These are phyloP conservation scores for Cylindroiulus punctatus DNA, from an alignment of 2,888 invertebrate species.

Conservation along the genomic window DNA sequence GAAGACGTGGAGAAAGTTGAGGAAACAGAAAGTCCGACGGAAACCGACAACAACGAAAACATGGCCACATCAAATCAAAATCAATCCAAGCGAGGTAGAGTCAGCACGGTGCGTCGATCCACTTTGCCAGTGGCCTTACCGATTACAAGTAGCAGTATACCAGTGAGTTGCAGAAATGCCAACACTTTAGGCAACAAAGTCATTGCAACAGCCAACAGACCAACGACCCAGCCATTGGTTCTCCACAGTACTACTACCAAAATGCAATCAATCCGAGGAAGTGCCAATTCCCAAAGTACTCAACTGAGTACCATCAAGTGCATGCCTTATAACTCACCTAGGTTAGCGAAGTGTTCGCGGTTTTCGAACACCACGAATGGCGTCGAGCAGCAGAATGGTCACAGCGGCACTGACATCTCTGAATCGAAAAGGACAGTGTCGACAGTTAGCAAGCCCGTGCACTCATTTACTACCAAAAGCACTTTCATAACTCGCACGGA, in stretches of 20 bases:
- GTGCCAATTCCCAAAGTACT: constrained; percentile 40
- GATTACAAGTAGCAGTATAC: not conserved
- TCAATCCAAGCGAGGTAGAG: not conserved
- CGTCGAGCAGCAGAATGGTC: constrained; percentile 34
- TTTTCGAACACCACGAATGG: not conserved
- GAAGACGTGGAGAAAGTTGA: not conserved
- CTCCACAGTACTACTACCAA: not conserved
- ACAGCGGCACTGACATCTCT: not conserved
- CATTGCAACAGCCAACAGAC: not conserved
- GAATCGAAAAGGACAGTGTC: not conserved
- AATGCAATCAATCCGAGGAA: constrained; percentile 18
- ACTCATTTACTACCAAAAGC: not conserved
- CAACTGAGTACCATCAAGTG: constrained; percentile 55
- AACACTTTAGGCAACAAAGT: not conserved
- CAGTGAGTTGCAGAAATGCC: not conserved
- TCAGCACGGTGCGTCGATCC: not conserved
- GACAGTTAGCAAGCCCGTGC: not conserved
- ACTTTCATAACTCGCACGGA: not conserved
- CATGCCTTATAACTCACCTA: constrained; percentile 58
- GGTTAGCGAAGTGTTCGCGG: constrained; percentile 55
- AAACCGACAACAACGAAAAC: not conserved
- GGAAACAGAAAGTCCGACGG: not conserved
- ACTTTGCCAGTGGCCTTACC: constrained; percentile 26
- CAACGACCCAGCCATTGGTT: constrained; percentile 4
- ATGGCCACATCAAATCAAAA: constrained; percentile 49